Evolutionary conservation across 2,797 vertebrate genomes (phyloP).

Genomic region (Tympanoctomys barrerae): DNA sequence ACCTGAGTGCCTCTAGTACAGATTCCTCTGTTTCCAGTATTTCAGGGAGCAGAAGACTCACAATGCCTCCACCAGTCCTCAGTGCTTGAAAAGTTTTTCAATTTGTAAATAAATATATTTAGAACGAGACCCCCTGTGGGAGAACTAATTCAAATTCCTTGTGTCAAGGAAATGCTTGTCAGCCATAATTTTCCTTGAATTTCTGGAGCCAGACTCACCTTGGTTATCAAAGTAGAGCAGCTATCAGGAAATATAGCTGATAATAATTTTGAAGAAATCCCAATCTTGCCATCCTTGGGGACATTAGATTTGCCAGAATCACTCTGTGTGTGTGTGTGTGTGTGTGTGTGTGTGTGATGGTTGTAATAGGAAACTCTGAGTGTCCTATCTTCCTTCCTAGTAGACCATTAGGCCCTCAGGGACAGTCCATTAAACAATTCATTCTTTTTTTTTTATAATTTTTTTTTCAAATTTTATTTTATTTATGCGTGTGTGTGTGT

Average conservation of each 20-base stretch:
- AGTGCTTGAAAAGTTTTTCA: constrained; percentile 40
- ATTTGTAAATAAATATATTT: constrained; percentile 63
- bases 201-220: constrained; percentile 44
- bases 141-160: constrained; percentile 63
- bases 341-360: too few species aligned
- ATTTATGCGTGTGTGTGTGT: too few species aligned
- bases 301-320: constrained; percentile 1
- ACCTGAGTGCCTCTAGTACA: not conserved
- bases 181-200: constrained; percentile 55
- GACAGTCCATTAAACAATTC: not conserved
- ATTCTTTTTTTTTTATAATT: too few species aligned
- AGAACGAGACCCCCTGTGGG: not conserved
- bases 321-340: not conserved
- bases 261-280: not conserved
- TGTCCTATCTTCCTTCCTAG: not conserved
- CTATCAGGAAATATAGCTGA: not conserved
- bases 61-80: not conserved
- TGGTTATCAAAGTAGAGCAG: not conserved
- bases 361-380: too few species aligned
- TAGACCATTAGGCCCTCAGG: not conserved
- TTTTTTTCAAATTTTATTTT: too few species aligned
- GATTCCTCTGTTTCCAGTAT: not conserved
- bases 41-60: not conserved
- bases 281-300: not conserved
- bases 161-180: constrained; percentile 48